Percentiles rank a stretch among this genome's conserved stretches.
Conservation (phyloP, 2,888 invertebrate species). For the Drosophila greeni region DNA sequence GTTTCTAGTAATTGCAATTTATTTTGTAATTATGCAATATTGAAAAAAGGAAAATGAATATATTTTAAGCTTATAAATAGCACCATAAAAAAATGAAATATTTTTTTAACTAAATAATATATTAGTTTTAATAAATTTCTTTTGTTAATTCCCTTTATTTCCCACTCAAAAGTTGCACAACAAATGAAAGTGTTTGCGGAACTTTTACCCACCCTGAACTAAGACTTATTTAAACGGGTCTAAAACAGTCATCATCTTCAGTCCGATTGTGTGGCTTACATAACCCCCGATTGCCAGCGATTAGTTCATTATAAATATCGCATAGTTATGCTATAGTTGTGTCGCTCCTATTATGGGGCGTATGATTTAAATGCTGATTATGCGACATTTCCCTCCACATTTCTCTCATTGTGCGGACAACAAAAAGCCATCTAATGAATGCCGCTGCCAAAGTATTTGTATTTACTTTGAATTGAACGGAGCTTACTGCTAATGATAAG, state of each 20-base stretch:
- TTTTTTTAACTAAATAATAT: neutral
- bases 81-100: no score
- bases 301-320: conserved; percentile 54
- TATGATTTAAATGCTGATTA: conserved; percentile 59
- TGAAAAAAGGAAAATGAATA: neutral
- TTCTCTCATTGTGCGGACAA: conserved; percentile 46
- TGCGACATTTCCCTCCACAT: conserved; percentile 31
- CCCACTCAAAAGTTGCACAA: conserved; percentile 40
- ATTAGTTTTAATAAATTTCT: neutral
- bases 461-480: conserved; percentile 49
- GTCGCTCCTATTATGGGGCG: conserved; percentile 28
- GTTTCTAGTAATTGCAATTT: neutral
- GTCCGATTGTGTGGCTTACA: conserved; percentile 39
- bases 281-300: conserved; percentile 49
- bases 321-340: conserved; percentile 42
- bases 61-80: neutral
- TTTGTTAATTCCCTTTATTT: neutral
- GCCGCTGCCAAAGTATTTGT: conserved; percentile 38
- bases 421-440: conserved; percentile 57
- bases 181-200: conserved; percentile 61
- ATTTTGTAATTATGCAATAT: neutral
- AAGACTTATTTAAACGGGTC: conserved; percentile 26
- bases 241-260: conserved; percentile 17
- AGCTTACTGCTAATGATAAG: conserved; percentile 52
- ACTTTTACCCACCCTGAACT: conserved; percentile 50